Evolutionary conservation across 1,140 invertebrate species (phyloP), one percentile per base, ranked within the genome.

Genomic region (Planococcus citri): DNA sequence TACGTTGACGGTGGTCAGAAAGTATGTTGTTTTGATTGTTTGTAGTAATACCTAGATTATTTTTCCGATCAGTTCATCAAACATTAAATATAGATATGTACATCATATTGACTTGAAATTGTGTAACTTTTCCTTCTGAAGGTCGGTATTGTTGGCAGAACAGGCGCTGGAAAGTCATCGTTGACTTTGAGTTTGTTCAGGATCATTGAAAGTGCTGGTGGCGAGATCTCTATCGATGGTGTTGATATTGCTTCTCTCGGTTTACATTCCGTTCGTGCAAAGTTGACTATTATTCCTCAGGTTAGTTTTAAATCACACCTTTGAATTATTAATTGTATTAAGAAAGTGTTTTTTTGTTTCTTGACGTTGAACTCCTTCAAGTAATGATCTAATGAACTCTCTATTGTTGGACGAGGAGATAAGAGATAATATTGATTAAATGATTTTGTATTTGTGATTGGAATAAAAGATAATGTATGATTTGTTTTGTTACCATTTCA

Each of bases 201-300:
- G 77, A 93, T 96, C 73, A 89, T 97, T 73, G 94, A 97, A 77
- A 82, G 89, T 12, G 86, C 88, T 58, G 82, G 83, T 70, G 95
- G 95, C 9, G 79, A 81, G 61, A 98, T 99, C 71, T 75, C 86
- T n/a, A 95, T 99, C 71, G 97, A 99, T 80, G 89, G 87, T 51
- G 77, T 93, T 14, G 87, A 97, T 76, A 95, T 98, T 73, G 80
- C 88, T 0, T 84, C 84, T 10, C 82, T 99, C 72, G 94, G 94
- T 27, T 84, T 99, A 3, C 92, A 97, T 77, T 86, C 92, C 73
- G 78, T 99, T 24, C 83, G 96, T 69, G 86, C 88, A 10, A 83
- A 89, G 72, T 82, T 98, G 24, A 97, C 94, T 17, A 95, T 96
- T 75, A 95, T 97, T 78, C 90, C 90, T 61, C 90, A 92, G 81